A percentile compares a stretch with the other conserved stretches of the same genome.
phyloP scores from a whole-genome alignment of 2,888 invertebrate genomes.

The Ichneumon xanthorius region DNA sequence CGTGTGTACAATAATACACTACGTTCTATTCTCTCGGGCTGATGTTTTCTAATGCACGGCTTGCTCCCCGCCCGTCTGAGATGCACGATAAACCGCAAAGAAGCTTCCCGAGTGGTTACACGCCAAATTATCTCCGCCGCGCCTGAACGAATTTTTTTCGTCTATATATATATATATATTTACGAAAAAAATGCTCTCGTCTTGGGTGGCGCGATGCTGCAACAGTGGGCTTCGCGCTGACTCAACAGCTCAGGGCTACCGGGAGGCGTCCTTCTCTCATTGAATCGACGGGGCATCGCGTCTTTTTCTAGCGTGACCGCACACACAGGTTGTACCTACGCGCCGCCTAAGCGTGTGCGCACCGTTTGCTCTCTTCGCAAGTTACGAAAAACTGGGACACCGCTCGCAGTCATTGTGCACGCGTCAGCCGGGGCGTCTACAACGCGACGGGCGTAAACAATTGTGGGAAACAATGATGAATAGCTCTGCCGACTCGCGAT shows the following conservation, averaged over 20 bases:
- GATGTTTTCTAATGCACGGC: not conserved
- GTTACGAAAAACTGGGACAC: slow-evolving; percentile 41
- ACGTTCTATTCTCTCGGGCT: slow-evolving; percentile 14
- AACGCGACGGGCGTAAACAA: slow-evolving; percentile 83
- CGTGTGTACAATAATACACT: slow-evolving; percentile 43
- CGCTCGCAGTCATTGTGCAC: slow-evolving; percentile 14
- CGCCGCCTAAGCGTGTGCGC: not conserved
- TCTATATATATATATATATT: no score
- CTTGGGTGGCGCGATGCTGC: slow-evolving; percentile 6
- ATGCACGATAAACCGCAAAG: slow-evolving; percentile 8
- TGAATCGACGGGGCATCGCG: slow-evolving; percentile 16
- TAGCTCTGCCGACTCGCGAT: slow-evolving; percentile 76
- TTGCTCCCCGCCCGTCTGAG: not conserved
- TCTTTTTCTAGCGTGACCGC: not conserved
- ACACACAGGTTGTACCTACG: not conserved
- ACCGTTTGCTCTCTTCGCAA: slow-evolving; percentile 13
- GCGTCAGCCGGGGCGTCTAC: slow-evolving; percentile 7
- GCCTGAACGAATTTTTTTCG: slow-evolving; percentile 7
- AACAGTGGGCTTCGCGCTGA: slow-evolving; percentile 68
- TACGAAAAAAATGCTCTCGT: not conserved
- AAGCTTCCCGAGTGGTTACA: not conserved
- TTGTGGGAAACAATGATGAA: slow-evolving; percentile 85
- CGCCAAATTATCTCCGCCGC: not conserved
- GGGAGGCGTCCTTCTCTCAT: slow-evolving; percentile 36
- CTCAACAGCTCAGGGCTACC: slow-evolving; percentile 72